phyloP scores from a whole-genome alignment of 2,888 invertebrate species.

The Helleia helle region DNA sequence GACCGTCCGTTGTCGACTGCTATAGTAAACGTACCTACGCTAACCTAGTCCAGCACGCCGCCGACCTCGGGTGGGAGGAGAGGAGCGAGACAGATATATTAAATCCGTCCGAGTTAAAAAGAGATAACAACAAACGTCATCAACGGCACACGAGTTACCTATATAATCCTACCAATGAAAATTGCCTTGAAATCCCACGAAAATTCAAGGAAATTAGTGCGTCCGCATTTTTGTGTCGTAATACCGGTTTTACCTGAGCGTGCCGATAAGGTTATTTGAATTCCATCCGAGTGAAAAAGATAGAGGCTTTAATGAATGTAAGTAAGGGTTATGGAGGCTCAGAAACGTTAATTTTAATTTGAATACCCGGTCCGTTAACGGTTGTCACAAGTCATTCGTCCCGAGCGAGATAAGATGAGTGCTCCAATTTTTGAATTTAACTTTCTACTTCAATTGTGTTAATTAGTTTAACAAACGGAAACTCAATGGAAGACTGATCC shows the following conservation, averaged over 20 bases:
- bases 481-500: background rate
- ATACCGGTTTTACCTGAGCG: constrained; percentile 68
- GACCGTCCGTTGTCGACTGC: constrained; percentile 59
- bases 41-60: constrained; percentile 38
- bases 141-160: constrained; percentile 35
- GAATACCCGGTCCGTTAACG: constrained; percentile 26
- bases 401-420: constrained; percentile 12
- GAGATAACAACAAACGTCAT: constrained; percentile 42
- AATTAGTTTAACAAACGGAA: background rate
- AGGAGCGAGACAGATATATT: constrained; percentile 42
- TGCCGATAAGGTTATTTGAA: constrained; percentile 68
- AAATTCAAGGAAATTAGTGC: constrained; percentile 30
- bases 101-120: constrained; percentile 28
- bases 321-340: constrained; percentile 32
- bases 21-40: constrained; percentile 43
- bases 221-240: constrained; percentile 40
- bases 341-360: constrained; percentile 56
- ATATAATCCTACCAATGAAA: constrained; percentile 55
- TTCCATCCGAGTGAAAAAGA: constrained; percentile 68
- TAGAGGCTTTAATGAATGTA: constrained; percentile 42
- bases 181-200: constrained; percentile 39
- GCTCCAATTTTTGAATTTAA: constrained; percentile 10
- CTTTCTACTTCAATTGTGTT: constrained; percentile 26
- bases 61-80: constrained; percentile 54
- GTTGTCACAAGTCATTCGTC: constrained; percentile 18